These are phyloP conservation scores for Stichodactyla helianthus DNA, from an alignment of 64 coral and sea anemone genomes.

Conservation along the genomic window DNA sequence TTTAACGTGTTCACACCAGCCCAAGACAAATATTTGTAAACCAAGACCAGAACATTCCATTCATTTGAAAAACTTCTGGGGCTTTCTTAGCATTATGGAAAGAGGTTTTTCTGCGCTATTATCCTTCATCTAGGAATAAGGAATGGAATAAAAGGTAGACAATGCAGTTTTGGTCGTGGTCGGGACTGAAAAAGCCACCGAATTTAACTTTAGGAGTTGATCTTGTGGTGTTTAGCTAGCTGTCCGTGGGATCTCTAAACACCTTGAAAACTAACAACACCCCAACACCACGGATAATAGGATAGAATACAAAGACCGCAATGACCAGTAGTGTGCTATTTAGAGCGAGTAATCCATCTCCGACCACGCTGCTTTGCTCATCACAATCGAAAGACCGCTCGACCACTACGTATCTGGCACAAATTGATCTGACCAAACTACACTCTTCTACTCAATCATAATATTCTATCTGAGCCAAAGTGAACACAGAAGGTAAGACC, in stretches of 20 bases:
- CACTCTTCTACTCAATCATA: no score
- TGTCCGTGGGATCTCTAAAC: background rate
- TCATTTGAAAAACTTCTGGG: background rate
- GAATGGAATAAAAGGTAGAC: background rate
- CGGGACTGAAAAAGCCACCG: background rate
- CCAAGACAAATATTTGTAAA: background rate
- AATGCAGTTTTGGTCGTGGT: background rate
- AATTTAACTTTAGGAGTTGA: background rate
- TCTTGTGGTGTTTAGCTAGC: background rate
- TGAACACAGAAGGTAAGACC: background rate
- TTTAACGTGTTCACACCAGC: background rate
- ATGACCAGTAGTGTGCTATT: background rate
- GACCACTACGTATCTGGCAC: background rate
- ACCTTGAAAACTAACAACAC: background rate
- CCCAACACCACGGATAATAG: constrained; percentile 2
- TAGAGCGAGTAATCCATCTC: background rate
- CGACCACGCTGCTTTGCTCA: background rate
- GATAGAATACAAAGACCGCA: background rate
- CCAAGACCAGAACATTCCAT: constrained; percentile 5
- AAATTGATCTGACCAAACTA: background rate
- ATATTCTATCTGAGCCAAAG: background rate
- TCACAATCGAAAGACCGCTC: background rate
- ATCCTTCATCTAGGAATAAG: background rate
- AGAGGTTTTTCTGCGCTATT: background rate
- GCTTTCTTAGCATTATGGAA: background rate